Percentiles rank a stretch among this genome's conserved stretches.
Conservation (phyloP, 2,797 vertebrate genomes). For the Coendou prehensilis region DNA sequence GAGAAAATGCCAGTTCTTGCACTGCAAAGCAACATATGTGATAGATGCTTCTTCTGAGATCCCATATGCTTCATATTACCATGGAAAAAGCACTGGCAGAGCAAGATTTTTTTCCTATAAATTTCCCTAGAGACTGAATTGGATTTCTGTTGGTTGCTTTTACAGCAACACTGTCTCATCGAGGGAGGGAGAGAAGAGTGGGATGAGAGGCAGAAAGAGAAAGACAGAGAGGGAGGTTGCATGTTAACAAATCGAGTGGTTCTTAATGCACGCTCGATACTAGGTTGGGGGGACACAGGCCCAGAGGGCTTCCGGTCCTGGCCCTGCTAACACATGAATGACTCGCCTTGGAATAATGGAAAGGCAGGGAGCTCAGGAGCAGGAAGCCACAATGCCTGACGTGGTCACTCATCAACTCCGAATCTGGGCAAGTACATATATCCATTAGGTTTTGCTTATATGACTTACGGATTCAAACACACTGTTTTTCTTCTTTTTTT, state of each 20-base stretch:
- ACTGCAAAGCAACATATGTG: conserved; percentile 78
- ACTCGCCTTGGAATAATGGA: background rate
- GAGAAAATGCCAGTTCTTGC: conserved; percentile 78
- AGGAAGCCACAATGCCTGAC: background rate
- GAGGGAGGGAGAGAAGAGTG: background rate
- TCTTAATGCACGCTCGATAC: background rate
- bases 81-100: conserved; percentile 77
- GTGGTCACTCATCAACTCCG: background rate
- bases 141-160: conserved; percentile 82
- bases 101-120: conserved; percentile 78
- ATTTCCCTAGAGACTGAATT: conserved; percentile 81
- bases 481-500: background rate
- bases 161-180: conserved; percentile 75
- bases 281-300: background rate
- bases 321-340: background rate
- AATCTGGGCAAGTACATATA: background rate
- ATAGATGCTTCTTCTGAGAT: conserved; percentile 82
- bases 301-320: background rate
- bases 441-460: background rate
- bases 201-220: background rate
- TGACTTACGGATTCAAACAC: background rate
- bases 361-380: background rate
- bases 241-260: conserved; percentile 21
- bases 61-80: conserved; percentile 79
- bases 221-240: background rate